Evolutionary conservation across 2,113 vertebrate genomes (phyloP).

Genomic region (Pteronura brasiliensis): DNA sequence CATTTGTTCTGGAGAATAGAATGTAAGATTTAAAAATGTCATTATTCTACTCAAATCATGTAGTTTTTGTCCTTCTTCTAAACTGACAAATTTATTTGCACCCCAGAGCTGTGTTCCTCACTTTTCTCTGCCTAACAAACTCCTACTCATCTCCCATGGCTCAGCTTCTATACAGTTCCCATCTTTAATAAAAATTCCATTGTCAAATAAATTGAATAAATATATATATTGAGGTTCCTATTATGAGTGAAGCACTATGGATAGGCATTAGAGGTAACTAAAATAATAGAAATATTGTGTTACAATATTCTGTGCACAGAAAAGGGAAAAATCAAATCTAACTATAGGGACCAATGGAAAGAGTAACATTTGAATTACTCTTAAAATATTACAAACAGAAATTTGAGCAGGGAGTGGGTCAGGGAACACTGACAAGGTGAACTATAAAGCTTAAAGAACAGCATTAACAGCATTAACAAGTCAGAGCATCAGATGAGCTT

Average conservation of each 20-base stretch:
- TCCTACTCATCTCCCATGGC: not conserved
- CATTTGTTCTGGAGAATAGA: not conserved
- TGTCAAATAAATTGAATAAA: not conserved
- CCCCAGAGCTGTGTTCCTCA: not conserved
- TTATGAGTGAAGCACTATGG: not conserved
- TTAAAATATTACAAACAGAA: conserved; percentile 28
- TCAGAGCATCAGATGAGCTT: not conserved
- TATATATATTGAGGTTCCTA: not conserved
- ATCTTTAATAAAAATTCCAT: not conserved
- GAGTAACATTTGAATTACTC: not conserved
- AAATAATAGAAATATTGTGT: not conserved
- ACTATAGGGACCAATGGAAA: not conserved
- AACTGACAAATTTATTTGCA: conserved; percentile 3
- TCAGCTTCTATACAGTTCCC: not conserved
- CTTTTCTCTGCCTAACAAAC: not conserved
- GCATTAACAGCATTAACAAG: not conserved
- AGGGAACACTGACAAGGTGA: not conserved
- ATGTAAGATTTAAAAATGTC: not conserved
- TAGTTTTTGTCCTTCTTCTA: not conserved
- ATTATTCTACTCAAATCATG: not conserved
- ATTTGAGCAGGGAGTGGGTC: not conserved
- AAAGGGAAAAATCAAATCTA: not conserved
- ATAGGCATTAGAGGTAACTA: not conserved
- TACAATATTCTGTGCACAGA: not conserved
- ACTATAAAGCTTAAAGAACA: not conserved